These are phyloP conservation scores for Graptemys geographica DNA, from an alignment of 2,797 vertebrate species.

Conservation along the genomic window DNA sequence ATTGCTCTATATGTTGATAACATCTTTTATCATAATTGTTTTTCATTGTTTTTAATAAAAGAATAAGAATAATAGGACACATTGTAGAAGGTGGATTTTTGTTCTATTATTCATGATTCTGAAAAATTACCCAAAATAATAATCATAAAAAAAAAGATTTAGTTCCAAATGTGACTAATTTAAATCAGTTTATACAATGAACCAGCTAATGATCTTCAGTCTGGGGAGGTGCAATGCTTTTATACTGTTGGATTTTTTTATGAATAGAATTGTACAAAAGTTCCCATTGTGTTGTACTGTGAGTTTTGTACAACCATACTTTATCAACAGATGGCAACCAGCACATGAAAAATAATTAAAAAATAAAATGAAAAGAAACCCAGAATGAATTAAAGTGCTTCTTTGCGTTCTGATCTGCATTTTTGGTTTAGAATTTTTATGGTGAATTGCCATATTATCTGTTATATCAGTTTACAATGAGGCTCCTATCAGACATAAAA, in stretches of 20 bases:
- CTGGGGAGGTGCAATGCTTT: slow-evolving; percentile 73
- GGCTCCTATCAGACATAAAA: slow-evolving; percentile 90
- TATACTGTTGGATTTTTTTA: slow-evolving; percentile 69
- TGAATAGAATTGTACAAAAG: slow-evolving; percentile 80
- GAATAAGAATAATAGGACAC: slow-evolving; percentile 78
- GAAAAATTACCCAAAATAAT: slow-evolving; percentile 81
- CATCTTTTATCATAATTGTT: slow-evolving; percentile 82
- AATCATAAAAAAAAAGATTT: slow-evolving; percentile 64
- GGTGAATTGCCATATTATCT: slow-evolving; percentile 90
- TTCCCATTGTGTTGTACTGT: slow-evolving; percentile 82
- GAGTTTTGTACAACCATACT: slow-evolving; percentile 81
- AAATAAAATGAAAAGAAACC: slow-evolving; percentile 88
- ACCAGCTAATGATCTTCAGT: slow-evolving; percentile 77
- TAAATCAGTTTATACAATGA: slow-evolving; percentile 77
- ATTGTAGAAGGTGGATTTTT: slow-evolving; percentile 72
- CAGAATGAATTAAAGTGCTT: slow-evolving; percentile 87
- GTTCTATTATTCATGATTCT: slow-evolving; percentile 78
- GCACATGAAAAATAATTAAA: slow-evolving; percentile 87
- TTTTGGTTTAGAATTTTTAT: slow-evolving; percentile 88
- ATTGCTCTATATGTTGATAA: slow-evolving; percentile 80
- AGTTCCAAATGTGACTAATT: slow-evolving; percentile 78
- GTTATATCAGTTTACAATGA: slow-evolving; percentile 89
- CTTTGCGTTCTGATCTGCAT: slow-evolving; percentile 85
- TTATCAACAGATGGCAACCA: slow-evolving; percentile 87
- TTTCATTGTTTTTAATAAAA: slow-evolving; percentile 83